Evolutionary conservation across 1,140 invertebrate species (phyloP), one percentile per base, ranked within the genome.

Genomic region (Drosophila trapezifrons): DNA sequence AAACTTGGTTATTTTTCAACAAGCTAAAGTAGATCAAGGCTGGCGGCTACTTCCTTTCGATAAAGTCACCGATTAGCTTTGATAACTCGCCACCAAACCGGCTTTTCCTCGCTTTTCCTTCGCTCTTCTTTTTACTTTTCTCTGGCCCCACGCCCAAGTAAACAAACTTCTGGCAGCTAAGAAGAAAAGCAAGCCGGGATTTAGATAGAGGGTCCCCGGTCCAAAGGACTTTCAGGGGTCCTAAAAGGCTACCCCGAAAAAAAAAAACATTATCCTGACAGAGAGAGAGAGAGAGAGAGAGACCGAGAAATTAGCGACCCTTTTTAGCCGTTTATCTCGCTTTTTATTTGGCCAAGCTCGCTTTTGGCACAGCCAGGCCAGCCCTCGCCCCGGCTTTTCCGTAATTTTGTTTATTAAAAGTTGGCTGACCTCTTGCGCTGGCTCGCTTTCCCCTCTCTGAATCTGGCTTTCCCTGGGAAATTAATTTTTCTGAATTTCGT

Each of bases 331-430:
- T 79, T 87, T 86, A 86, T 86, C 83, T 87, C 45, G 83, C 57
- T 87, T 86, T 86, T 83, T 86, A 82, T 86, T 86, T 87, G 66
- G 71, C 58, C 66, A 76, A 71, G 32, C 70, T 54, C 72, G 67
- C 78, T 63, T 70, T 66, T 45, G 73, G 79, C 65, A 45, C 12
- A 55, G 18, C 49, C 32, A 35, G 32, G 2, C 32, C 32, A 32
- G 49, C 38, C n/a, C 59, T 63, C 43, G 29, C 7, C 10, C 47
- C 51, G 2, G 32, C 18, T 71, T 70, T 70, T 58, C 42, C 51
- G 65, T 87, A 87, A 86, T 86, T 86, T 86, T 87, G 83, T 86
- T 86, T 86, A 86, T 86, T 86, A 86, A 86, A 86, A 86, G 79
- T 87, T 86, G 59, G 76, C 79, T 79, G 79, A 82, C 83, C 83